Base-by-base conservation (phyloP, 2,113 vertebrate genomes). In the Stigmatopora nigra region DNA sequence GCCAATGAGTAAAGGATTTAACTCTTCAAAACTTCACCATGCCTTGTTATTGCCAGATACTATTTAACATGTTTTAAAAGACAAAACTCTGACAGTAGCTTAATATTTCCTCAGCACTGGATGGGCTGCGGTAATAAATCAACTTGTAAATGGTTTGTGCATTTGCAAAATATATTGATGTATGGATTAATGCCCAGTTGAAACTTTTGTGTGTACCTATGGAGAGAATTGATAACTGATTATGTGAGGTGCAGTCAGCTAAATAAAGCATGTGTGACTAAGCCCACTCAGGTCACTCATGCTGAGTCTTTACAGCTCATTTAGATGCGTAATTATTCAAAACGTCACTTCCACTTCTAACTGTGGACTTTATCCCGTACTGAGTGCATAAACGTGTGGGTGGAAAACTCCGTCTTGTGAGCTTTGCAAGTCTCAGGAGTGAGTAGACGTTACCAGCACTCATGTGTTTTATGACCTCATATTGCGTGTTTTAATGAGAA, bases 311-410 rank as follows among this genome's bases (percentile, higher is more conserved):
- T 64, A 41, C 59, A 64, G 52, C 62, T 71, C 58, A 78, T 78
- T 78, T 62, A 64, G 65, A 69, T 67, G 61, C 67, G 68, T 72
- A 56, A 80, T 81, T 76, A 74, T 74, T 83, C 63, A 62, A 69
- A 65, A 75, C 78, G 77, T 77, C 76, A 75, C 61, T 61, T 19
- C 46, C 63, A 73, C 63, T 61, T 61, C n/a, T 73, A 53, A 66
- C 76, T 72, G 58, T 71, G 68, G 62, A 63, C 61, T 81, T 79
- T 78, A 70, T 75, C 59, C 64, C 12, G 25, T 74, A 53, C 67
- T 73, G 59, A 71, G 52, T 62, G 60, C 60, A 66, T 81, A 78
- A 81, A 77, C 72, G 74, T 69, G 71, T 79, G 67, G 69, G 79
- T 69, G 70, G 51, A 72, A 56, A 64, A 71, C 62, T 57, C 20